Conservation (phyloP, 2,113 vertebrate species). For the Silurus asotus region DNA sequence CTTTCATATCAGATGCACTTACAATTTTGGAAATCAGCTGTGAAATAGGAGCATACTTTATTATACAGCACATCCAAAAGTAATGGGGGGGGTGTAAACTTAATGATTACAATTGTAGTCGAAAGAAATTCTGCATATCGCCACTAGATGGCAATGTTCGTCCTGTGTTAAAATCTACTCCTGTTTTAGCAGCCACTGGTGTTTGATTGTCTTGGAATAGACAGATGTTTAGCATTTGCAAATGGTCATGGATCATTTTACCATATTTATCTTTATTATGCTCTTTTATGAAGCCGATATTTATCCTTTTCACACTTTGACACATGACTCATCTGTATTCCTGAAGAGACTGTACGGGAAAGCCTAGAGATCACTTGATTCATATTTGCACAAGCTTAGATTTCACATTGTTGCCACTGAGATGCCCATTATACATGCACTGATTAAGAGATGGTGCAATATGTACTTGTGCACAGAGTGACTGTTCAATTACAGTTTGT, state of each 20-base stretch:
- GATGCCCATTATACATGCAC: conserved; percentile 8
- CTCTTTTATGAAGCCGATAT: neutral
- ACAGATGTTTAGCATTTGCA: neutral
- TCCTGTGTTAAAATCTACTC: neutral
- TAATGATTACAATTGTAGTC: neutral
- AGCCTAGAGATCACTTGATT: neutral
- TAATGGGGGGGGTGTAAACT: neutral
- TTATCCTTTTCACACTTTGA: neutral
- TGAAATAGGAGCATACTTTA: neutral
- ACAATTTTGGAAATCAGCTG: neutral
- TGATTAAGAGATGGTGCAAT: neutral
- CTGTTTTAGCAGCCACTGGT: neutral
- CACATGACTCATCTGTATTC: neutral
- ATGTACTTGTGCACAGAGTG: neutral
- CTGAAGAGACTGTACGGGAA: neutral
- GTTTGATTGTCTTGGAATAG: neutral
- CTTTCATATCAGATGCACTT: too few species aligned
- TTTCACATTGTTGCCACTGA: conserved; percentile 18
- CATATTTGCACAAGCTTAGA: conserved; percentile 23
- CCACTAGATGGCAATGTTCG: conserved; percentile 22
- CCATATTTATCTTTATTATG: neutral
- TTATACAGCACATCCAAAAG: neutral
- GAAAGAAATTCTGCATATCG: neutral
- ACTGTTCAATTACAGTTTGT: neutral
- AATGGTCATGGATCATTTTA: neutral